Evolutionary conservation across 2,797 vertebrate species (phyloP).

Genomic region (Sebastes nivosus): DNA sequence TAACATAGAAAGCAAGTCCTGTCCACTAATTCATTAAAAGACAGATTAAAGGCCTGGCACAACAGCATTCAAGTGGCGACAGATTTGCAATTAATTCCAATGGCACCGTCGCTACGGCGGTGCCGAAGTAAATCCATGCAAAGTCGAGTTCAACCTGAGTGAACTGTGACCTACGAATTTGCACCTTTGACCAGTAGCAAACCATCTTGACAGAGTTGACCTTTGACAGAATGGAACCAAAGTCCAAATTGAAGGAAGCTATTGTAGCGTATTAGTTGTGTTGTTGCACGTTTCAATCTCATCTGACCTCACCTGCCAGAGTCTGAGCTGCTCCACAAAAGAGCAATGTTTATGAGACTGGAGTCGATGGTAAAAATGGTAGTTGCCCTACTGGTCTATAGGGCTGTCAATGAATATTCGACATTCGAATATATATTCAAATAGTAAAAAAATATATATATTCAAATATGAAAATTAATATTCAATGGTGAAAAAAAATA

Average conservation of each 20-base stretch:
- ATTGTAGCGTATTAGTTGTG: background rate
- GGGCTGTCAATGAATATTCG: fast-evolving
- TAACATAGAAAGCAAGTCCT: background rate
- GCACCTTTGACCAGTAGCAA: background rate
- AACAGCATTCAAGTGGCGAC: background rate
- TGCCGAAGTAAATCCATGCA: background rate
- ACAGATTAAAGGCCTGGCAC: background rate
- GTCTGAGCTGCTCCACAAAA: background rate
- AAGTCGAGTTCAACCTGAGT: background rate
- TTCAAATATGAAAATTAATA: no score
- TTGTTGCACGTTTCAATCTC: background rate
- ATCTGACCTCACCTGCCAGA: background rate
- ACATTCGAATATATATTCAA: no score
- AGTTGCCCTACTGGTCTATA: background rate
- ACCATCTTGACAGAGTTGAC: background rate
- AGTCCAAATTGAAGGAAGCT: background rate
- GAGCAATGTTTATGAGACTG: background rate
- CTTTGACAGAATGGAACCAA: background rate
- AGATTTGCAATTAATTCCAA: background rate
- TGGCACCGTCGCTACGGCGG: fast-evolving
- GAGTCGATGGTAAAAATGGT: background rate
- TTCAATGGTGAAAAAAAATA: no score
- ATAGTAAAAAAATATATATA: no score
- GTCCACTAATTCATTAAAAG: background rate
- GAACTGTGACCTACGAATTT: background rate